These are phyloP conservation scores for Helicoverpa assulta DNA, from an alignment of 2,888 invertebrate genomes.

Conservation along the genomic window DNA sequence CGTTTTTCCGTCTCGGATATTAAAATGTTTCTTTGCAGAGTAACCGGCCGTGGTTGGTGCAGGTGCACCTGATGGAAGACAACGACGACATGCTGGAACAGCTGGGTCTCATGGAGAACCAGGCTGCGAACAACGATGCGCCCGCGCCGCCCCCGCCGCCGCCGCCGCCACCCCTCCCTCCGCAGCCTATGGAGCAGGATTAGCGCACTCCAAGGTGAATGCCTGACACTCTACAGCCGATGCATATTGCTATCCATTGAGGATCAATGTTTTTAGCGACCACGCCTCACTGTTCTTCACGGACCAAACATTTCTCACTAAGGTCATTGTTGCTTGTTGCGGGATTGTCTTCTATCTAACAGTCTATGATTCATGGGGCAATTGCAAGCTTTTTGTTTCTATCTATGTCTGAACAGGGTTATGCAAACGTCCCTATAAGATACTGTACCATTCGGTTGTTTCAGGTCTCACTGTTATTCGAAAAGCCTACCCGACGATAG, in stretches of 20 bases:
- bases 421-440: neutral
- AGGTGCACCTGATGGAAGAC: conserved; percentile 87
- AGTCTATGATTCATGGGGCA: too few species aligned
- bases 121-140: conserved; percentile 75
- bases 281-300: too few species aligned
- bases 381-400: too few species aligned
- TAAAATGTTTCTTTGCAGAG: conserved; percentile 62
- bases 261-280: too few species aligned
- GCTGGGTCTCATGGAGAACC: conserved; percentile 85
- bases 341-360: too few species aligned
- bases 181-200: conserved; percentile 89
- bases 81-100: conserved; percentile 88
- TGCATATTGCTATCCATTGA: too few species aligned
- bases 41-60: conserved; percentile 66
- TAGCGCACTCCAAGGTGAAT: conserved; percentile 62
- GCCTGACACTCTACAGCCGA: too few species aligned
- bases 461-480: conserved; percentile 67
- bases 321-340: too few species aligned
- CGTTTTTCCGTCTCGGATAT: conserved; percentile 60
- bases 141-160: conserved; percentile 91
- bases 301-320: too few species aligned
- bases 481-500: conserved; percentile 67
- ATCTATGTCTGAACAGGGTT: too few species aligned
- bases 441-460: conserved; percentile 25
- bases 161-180: conserved; percentile 93